phyloP scores from a whole-genome alignment of 2,113 vertebrate genomes.

The Lonchura striata region DNA sequence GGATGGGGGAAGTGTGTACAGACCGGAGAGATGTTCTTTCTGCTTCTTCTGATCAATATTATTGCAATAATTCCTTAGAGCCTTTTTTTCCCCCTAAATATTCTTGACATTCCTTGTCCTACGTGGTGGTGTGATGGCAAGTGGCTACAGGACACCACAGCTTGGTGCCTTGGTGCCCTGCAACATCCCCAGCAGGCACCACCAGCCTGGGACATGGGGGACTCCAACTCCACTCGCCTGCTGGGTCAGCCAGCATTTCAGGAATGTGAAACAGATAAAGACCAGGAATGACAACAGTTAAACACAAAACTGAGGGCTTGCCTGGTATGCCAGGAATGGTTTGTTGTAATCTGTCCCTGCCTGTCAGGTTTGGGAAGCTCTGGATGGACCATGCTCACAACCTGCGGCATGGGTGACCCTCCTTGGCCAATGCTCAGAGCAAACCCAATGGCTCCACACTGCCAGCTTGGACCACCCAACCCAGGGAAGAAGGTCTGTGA shows the following conservation, averaged over 20 bases:
- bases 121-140: accelerated
- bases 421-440: neutral
- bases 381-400: neutral
- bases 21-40: neutral
- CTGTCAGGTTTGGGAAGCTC: neutral
- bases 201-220: neutral
- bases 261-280: neutral
- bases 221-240: neutral
- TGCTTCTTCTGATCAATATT: slow-evolving; percentile 20
- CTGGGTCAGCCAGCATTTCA: neutral
- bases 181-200: neutral
- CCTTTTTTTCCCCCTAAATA: accelerated
- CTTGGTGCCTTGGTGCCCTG: neutral
- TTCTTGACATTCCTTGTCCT: neutral
- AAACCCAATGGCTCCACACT: neutral
- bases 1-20: neutral
- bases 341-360: neutral
- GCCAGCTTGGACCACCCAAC: neutral
- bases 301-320: neutral
- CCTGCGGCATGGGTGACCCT: neutral
- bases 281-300: neutral
- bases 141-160: neutral
- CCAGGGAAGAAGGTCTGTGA: neutral
- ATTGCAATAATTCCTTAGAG: neutral
- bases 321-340: neutral